phyloP scores from a whole-genome alignment of 1,140 invertebrate species.

The Euglossa dilemma region DNA sequence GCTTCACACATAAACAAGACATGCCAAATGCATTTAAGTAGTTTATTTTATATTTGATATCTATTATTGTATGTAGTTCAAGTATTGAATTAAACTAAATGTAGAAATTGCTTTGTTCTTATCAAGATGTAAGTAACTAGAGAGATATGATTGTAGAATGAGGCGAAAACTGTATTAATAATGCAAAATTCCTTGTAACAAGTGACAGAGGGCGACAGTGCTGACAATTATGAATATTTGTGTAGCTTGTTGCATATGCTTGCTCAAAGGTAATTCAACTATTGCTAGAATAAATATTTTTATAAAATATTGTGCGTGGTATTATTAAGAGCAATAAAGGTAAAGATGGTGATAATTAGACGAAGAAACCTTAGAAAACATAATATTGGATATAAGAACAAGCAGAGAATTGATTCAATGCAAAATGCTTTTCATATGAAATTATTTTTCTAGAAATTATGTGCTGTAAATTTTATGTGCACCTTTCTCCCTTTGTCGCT shows the following conservation, averaged over 20 bases:
- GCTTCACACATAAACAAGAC: slow-evolving; percentile 62
- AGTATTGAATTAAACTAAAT: slow-evolving; percentile 36
- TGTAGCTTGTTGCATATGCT: slow-evolving; percentile 42
- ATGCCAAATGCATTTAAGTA: slow-evolving; percentile 78
- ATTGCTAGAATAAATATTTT: slow-evolving; percentile 72
- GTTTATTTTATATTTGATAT: slow-evolving; percentile 70
- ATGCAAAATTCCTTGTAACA: slow-evolving; percentile 40
- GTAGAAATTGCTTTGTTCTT: slow-evolving; percentile 52
- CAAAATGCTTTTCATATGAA: slow-evolving; percentile 52
- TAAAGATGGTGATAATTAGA: slow-evolving; percentile 35
- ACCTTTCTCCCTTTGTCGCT: slow-evolving; percentile 60
- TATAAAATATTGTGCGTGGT: slow-evolving; percentile 64
- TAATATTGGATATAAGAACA: slow-evolving; percentile 8
- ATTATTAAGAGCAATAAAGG: slow-evolving; percentile 66
- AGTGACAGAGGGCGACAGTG: slow-evolving; percentile 63
- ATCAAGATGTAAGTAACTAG: slow-evolving; percentile 29
- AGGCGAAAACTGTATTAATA: slow-evolving; percentile 44
- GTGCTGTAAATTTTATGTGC: not conserved
- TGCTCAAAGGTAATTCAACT: slow-evolving; percentile 63
- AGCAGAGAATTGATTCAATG: slow-evolving; percentile 50
- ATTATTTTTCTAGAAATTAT: slow-evolving; percentile 74
- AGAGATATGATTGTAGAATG: slow-evolving; percentile 34
- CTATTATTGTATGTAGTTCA: slow-evolving; percentile 53
- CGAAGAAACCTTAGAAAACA: slow-evolving; percentile 35
- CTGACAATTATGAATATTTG: slow-evolving; percentile 35